phyloP scores from a whole-genome alignment of 2,113 vertebrate genomes.

The Perccottus glenii region DNA sequence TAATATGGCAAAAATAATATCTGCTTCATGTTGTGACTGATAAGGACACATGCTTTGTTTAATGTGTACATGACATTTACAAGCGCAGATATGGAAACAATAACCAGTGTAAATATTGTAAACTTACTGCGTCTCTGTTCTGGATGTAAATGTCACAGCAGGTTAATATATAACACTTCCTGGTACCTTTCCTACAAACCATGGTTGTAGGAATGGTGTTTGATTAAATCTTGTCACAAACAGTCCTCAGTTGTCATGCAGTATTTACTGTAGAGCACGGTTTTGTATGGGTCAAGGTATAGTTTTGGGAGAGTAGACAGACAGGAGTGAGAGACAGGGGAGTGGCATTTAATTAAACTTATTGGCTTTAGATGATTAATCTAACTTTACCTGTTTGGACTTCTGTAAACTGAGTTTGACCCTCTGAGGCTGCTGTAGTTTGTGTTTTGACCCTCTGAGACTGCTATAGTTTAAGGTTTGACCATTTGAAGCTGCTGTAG shows the following conservation, averaged over 20 bases:
- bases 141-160: slow-evolving; percentile 54
- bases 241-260: not conserved
- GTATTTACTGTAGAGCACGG: not conserved
- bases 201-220: too few relatives aligned
- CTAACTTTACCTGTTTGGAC: too few relatives aligned
- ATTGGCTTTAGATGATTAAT: too few relatives aligned
- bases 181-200: not conserved
- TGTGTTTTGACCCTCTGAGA: too few relatives aligned
- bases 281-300: not conserved
- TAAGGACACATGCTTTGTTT: not conserved
- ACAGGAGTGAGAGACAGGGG: too few relatives aligned
- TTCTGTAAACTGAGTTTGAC: too few relatives aligned
- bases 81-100: not conserved
- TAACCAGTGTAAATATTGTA: slow-evolving; percentile 1
- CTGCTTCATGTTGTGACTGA: not conserved
- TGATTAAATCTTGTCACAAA: too few relatives aligned
- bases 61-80: slow-evolving; percentile 2
- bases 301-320: too few relatives aligned
- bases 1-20: not conserved
- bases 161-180: slow-evolving; percentile 51
- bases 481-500: too few relatives aligned
- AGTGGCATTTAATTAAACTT: too few relatives aligned
- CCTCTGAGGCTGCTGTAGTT: too few relatives aligned
- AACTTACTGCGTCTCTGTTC: slow-evolving; percentile 4
- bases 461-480: too few relatives aligned